phyloP scores from a whole-genome alignment of 1,140 invertebrate genomes.

The Eueides isabella region DNA sequence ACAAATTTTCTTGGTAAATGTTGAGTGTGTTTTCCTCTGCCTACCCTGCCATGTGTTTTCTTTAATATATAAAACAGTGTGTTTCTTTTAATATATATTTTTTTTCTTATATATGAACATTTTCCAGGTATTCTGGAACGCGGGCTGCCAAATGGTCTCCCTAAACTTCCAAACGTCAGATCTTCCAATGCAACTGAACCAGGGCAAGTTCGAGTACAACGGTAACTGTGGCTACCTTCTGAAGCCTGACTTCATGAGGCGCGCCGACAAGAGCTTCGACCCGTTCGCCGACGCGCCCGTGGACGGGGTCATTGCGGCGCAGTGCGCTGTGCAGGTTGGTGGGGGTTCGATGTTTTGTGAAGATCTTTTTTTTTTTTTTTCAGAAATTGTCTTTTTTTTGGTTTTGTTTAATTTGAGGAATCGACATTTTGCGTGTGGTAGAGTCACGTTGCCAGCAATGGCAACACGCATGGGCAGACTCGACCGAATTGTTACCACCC shows the following conservation, averaged over 20 bases:
- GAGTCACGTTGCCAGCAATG: too few relatives aligned
- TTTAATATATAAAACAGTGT: too few relatives aligned
- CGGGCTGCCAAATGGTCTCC: constrained; percentile 98
- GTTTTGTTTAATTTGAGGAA: background rate
- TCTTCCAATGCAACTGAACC: constrained; percentile 99
- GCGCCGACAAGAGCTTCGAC: constrained; percentile 97
- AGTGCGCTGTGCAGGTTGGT: constrained; percentile 96
- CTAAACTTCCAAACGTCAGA: constrained; percentile 99
- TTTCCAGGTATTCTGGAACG: constrained; percentile 93
- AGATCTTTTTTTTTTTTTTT: background rate
- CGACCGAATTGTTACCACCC: too few relatives aligned
- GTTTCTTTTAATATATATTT: background rate
- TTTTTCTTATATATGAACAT: background rate
- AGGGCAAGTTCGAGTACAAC: constrained; percentile 99
- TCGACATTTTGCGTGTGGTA: too few relatives aligned
- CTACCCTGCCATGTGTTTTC: too few relatives aligned
- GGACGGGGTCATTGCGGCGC: constrained; percentile 99
- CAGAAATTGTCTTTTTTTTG: background rate
- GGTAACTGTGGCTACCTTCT: constrained; percentile 97
- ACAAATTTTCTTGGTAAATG: too few relatives aligned
- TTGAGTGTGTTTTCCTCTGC: too few relatives aligned
- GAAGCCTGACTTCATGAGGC: constrained; percentile 99
- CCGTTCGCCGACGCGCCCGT: constrained; percentile 99
- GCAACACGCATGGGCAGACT: too few relatives aligned
- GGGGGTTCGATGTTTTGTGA: background rate